Evolutionary conservation across 2,113 vertebrate species (phyloP), one percentile per base, ranked within the genome.

Genomic region (Heterotilapia buettikoferi): DNA sequence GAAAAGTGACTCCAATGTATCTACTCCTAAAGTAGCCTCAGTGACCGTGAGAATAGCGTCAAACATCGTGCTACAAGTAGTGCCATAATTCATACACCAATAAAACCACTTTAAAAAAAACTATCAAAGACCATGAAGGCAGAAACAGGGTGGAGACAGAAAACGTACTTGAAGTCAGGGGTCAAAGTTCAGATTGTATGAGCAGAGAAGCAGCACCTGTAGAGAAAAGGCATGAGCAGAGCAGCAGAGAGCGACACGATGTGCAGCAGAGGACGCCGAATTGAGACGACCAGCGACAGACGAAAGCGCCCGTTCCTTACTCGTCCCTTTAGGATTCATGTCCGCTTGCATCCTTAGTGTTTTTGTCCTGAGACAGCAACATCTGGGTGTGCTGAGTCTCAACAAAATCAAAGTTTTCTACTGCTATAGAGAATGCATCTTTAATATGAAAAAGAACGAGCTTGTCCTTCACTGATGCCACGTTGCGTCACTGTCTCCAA

Each of bases 121-220:
- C 82, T 4, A 56, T 66, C 14, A 36, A 16, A 50, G 45, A 79
- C 31, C 52, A 57, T 21, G 53, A 82, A 56, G 26, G 80, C 43
- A 59, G 56, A 40, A 76, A 88, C n/a, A 21, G 31, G 18, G 56
- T 21, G 61, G 19, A 59, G 57, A 24, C 7, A 45, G 26, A 53
- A 31, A 54, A 61, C 16, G 10, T 89, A 90, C 88, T 87, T 63
- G 53, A 50, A 83, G 73, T 54, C 24, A n/a, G 79, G 53, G 73
- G 56, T 89, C 47, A 76, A 82, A 90, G 90, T 89, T 94, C 84
- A 88, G 93, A 96, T 93, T 93, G 93, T 90, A 84, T 91, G 90
- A 93, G 94, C 94, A 93, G 89, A 93, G 66, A 93, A 94, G 93
- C 94, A 95, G 93, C 94, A 95, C 92, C 91, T 78, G 85, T 87